A percentile compares a stretch with the other conserved stretches of the same genome.
Conservation (phyloP, 2,113 vertebrate species). For the Rana temporaria region DNA sequence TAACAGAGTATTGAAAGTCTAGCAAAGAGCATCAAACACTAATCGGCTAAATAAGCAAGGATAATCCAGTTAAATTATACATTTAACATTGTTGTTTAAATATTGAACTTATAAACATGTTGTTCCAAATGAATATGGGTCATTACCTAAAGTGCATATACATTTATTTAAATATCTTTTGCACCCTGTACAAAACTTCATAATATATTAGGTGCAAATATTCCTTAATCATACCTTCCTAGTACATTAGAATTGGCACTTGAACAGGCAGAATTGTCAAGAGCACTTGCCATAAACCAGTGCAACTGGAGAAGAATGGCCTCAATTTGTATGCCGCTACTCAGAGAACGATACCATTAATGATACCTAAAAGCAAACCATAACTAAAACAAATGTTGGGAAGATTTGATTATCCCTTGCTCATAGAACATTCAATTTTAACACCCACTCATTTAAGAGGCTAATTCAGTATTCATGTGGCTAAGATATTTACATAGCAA, state of each 20-base stretch:
- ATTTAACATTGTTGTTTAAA: slow-evolving; percentile 66
- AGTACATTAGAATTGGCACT: slow-evolving; percentile 68
- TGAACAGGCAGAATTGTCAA: slow-evolving; percentile 66
- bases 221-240: slow-evolving; percentile 71
- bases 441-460: slow-evolving; percentile 25
- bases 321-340: slow-evolving; percentile 55
- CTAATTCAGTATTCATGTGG: slow-evolving; percentile 45
- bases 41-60: slow-evolving; percentile 65
- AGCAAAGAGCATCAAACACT: slow-evolving; percentile 48
- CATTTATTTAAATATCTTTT: slow-evolving; percentile 76
- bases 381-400: slow-evolving; percentile 53
- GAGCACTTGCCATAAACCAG: slow-evolving; percentile 62
- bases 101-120: slow-evolving; percentile 71
- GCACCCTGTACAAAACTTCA: slow-evolving; percentile 63
- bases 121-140: slow-evolving; percentile 69
- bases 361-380: slow-evolving; percentile 56
- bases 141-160: slow-evolving; percentile 74
- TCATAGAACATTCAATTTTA: slow-evolving; percentile 56
- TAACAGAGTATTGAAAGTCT: background rate
- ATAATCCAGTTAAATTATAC: slow-evolving; percentile 67
- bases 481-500: slow-evolving; percentile 11
- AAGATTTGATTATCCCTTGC: slow-evolving; percentile 52
- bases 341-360: slow-evolving; percentile 57
- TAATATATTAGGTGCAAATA: slow-evolving; percentile 69
- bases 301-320: slow-evolving; percentile 49